A percentile compares a stretch with the other conserved stretches of the same genome.
Evolutionary conservation across 2,888 invertebrate species (phyloP).

Genomic region (Limnephilus rhombicus): DNA sequence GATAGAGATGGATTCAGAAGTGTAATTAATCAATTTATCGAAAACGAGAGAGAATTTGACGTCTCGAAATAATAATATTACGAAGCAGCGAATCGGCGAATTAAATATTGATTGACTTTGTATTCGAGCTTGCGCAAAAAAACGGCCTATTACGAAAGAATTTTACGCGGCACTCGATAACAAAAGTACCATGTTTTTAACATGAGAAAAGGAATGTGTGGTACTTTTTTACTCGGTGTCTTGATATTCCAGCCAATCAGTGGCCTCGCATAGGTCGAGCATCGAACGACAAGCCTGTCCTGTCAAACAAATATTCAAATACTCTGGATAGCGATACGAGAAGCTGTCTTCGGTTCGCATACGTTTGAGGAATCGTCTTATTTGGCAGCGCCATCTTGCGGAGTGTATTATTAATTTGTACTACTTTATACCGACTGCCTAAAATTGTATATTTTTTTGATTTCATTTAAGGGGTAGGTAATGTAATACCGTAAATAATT

Average conservation of each 20-base stretch:
- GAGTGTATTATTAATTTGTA: not conserved
- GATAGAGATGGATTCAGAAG: not conserved
- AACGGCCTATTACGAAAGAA: slow-evolving; percentile 38
- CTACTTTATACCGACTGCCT: not conserved
- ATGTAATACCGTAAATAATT: not conserved
- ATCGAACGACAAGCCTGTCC: slow-evolving; percentile 57
- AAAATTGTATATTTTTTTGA: not conserved
- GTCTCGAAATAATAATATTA: not conserved
- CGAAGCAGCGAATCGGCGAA: slow-evolving; percentile 40
- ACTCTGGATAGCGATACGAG: not conserved
- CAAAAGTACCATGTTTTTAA: not conserved
- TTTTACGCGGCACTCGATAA: not conserved
- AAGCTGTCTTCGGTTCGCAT: not conserved
- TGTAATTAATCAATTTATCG: slow-evolving; percentile 10
- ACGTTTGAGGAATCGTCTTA: not conserved
- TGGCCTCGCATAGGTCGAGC: slow-evolving; percentile 18
- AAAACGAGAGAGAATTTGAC: slow-evolving; percentile 14
- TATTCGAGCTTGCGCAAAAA: slow-evolving; percentile 56
- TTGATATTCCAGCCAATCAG: slow-evolving; percentile 15
- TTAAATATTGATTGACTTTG: slow-evolving; percentile 65
- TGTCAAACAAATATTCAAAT: slow-evolving; percentile 53
- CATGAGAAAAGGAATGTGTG: not conserved
- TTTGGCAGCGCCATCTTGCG: not conserved
- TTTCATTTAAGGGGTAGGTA: not conserved
- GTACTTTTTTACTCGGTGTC: slow-evolving; percentile 21